Evolutionary conservation across 2,113 vertebrate genomes (phyloP), one percentile per base, ranked within the genome.

Genomic region (Plestiodon gilberti): DNA sequence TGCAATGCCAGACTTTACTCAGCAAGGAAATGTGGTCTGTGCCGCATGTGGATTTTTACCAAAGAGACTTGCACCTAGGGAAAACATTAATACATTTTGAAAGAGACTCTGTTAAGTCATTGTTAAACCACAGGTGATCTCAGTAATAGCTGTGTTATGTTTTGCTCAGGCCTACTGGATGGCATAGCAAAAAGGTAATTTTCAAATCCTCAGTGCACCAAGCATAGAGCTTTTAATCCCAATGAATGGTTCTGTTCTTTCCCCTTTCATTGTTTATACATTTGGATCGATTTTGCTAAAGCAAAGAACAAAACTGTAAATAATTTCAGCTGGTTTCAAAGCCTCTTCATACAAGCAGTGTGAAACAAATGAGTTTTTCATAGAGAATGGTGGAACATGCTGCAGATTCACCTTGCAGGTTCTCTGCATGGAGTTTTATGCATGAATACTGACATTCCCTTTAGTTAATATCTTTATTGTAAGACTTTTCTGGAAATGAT

Each of bases 181-280:
- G 93, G 85, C 83, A 85, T 91, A 88, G 94, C 90, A 87, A 92
- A 88, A 91, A 89, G 59, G 82, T 91, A 90, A 93, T 93, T 91
- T 93, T 85, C 69, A 84, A 88, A 78, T 89, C 69, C 70, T 90
- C 83, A 90, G 48, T 93, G 88, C 90, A 90, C 76, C 69, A 71
- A 3, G 1, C 55, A 86, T 61, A 90, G 86, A 92, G 80, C 79
- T 87, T 90, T 92, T 92, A 94, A 91, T 93, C 85, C 84, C 88
- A 89, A 92, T 74, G 61, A 94, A 88, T 2, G 14, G 78, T 69
- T 93, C 85, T 70, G 86, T 88, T 92, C 93, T 92, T 89, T 80
- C n/a, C 88, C 90, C 89, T 89, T 89, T 91, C 93, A 91, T 93
- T 93, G 93, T 95, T 81, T 91, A 95, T 93, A 90, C 89, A 92